Evolutionary conservation across 2,888 invertebrate species (phyloP), one percentile per base, ranked within the genome.

Genomic region (Synergus laeviventris): DNA sequence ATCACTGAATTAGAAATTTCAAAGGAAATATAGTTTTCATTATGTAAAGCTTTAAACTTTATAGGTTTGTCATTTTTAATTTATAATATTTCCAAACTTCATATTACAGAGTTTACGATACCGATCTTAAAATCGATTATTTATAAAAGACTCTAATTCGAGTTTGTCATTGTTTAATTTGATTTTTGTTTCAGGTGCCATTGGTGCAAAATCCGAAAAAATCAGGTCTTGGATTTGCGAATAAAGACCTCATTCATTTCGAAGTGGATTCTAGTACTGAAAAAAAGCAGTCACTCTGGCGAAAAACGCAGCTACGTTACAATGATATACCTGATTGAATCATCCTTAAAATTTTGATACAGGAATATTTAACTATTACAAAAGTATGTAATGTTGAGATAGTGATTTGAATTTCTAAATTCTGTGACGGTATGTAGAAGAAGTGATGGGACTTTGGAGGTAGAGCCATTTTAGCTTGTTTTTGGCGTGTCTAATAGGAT

Each of bases 191-290:
- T 31, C 31, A 31, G 31, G 31, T 31, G 5, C 31, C 5, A 31
- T 31, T 5, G 31, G 31, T 31, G 3, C 92, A 92, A 78, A 94
- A 94, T 87, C 92, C 93, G 76, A 93, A 93, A 54, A 94, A 93
- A 83, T 91, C 93, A 0, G 95, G 95, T 0, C 90, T 95, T 8
- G 95, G 95, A 2, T 92, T 92, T 1, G 87, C 88, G 0, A 92
- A 90, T 2, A 83, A 86, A 1, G 84, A 85, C 38, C 79, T 82
- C 74, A 86, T 91, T 3, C 80, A 87, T 0, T 75, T 86, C 24
- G 84, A 87, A 36, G 79, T 87, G 49, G 85, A 89, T 81, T 84
- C 87, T 1, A 84, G 77, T 59, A 80, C 81, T 60, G 87, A 88
- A 76, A 90, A 89, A 82, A 91, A 91, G 77, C 87, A 89, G 61